These are phyloP conservation scores for Clarias batrachus DNA, from an alignment of 2,113 vertebrate species.

Conservation along the genomic window DNA sequence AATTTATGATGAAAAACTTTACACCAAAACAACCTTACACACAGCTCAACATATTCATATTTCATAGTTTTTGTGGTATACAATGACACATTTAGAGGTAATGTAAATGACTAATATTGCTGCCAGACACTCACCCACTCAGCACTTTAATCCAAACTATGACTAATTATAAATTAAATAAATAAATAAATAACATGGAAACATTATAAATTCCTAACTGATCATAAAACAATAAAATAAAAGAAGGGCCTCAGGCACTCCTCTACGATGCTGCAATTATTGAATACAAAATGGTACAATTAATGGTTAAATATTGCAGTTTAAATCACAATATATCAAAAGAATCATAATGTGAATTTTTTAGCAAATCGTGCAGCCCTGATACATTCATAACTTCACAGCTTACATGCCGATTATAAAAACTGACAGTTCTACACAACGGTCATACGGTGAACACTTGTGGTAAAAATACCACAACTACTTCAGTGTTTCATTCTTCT, in stretches of 20 bases:
- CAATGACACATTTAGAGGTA: not conserved
- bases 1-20: no score
- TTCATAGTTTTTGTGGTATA: not conserved
- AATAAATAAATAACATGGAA: not conserved
- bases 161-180: not conserved
- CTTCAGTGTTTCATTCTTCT: not conserved
- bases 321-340: no score
- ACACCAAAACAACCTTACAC: no score
- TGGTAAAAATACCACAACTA: not conserved
- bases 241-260: not conserved
- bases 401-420: not conserved
- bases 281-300: no score
- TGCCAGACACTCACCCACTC: conserved; percentile 17
- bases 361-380: no score
- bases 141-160: conserved; percentile 5
- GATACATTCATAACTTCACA: not conserved
- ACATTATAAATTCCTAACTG: not conserved
- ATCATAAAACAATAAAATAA: not conserved
- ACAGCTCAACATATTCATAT: not conserved
- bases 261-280: not conserved
- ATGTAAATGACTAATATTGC: conserved; percentile 23
- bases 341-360: no score
- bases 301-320: no score
- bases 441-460: not conserved
- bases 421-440: not conserved